phyloP scores from a whole-genome alignment of 2,888 invertebrate genomes.

The Xestoiulus laeticollis region DNA sequence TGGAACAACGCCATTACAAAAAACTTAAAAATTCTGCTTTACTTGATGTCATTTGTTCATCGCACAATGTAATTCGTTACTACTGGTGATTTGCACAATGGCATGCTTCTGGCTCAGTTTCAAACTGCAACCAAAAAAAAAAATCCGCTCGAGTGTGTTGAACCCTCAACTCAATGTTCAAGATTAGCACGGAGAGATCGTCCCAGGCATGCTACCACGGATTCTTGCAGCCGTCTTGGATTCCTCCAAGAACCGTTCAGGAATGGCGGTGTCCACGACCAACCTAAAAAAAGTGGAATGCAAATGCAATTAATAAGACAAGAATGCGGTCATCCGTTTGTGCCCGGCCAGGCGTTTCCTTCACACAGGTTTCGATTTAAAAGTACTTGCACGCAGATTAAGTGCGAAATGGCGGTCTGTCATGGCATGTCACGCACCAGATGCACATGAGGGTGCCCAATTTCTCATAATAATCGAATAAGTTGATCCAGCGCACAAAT shows the following conservation, averaged over 20 bases:
- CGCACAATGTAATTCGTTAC: no score
- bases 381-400: background rate
- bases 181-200: no score
- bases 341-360: background rate
- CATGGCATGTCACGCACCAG: background rate
- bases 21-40: background rate
- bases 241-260: background rate
- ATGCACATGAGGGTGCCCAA: background rate
- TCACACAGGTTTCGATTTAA: background rate
- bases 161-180: no score
- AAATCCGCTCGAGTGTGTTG: no score
- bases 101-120: background rate
- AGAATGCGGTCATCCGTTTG: conserved; percentile 24
- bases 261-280: background rate
- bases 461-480: conserved; percentile 7
- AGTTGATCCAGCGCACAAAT: background rate
- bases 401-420: background rate
- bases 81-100: background rate
- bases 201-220: no score
- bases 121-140: background rate
- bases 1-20: background rate
- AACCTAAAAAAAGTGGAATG: background rate
- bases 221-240: no score
- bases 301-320: conserved; percentile 12
- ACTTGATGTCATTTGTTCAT: background rate